A percentile compares a stretch with the other conserved stretches of the same genome.
Evolutionary conservation across 2,888 invertebrate species (phyloP).

Genomic region (Apamea crenata): DNA sequence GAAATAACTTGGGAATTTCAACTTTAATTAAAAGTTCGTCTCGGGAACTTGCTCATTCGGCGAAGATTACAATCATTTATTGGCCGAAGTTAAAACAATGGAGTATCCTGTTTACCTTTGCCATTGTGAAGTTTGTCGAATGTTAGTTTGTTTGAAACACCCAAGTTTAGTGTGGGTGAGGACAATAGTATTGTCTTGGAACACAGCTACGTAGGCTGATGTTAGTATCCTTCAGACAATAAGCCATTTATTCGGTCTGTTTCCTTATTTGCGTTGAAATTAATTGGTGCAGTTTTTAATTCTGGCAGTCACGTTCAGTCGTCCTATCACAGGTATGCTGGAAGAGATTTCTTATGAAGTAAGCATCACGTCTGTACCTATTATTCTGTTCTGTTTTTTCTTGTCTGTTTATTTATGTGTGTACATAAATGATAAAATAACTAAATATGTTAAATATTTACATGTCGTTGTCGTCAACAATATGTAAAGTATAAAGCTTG

Average conservation of each 20-base stretch:
- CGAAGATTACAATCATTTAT: conserved; percentile 70
- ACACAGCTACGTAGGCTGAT: conserved; percentile 61
- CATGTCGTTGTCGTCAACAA: not conserved
- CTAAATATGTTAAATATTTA: not conserved
- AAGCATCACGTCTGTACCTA: no score
- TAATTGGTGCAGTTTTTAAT: conserved; percentile 60
- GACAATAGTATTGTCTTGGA: conserved; percentile 69
- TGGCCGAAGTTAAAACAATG: conserved; percentile 67
- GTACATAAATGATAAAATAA: no score
- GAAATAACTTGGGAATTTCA: conserved; percentile 50
- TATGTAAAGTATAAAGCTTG: conserved; percentile 2
- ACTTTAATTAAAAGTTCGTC: conserved; percentile 67
- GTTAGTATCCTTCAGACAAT: conserved; percentile 68
- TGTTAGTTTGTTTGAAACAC: conserved; percentile 62
- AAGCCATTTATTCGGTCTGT: conserved; percentile 66
- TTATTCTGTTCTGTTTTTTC: no score
- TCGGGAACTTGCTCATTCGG: conserved; percentile 46
- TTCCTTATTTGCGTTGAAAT: conserved; percentile 71
- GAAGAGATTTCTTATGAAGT: no score
- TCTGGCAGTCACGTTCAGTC: conserved; percentile 15
- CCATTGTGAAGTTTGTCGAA: conserved; percentile 65
- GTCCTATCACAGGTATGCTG: no score
- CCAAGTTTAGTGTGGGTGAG: conserved; percentile 69
- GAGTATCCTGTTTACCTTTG: conserved; percentile 66
- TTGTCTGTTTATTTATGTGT: no score